A percentile compares a stretch with the other conserved stretches of the same genome.
These are phyloP conservation scores for Xestoiulus laeticollis DNA, from an alignment of 2,888 invertebrate genomes.

Conservation along the genomic window DNA sequence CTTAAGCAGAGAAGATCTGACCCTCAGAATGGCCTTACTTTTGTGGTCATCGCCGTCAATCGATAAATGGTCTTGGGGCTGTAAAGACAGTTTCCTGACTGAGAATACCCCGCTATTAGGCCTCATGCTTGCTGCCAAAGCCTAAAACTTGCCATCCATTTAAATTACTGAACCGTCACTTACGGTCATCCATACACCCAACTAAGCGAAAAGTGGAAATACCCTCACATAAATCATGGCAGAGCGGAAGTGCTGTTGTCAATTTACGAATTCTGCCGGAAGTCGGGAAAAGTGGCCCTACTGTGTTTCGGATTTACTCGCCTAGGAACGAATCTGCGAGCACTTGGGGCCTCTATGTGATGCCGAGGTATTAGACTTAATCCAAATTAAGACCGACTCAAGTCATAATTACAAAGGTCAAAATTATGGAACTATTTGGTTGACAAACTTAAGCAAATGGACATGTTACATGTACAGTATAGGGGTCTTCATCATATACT, in stretches of 20 bases:
- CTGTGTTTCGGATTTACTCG: neutral
- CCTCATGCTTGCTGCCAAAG: neutral
- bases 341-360: neutral
- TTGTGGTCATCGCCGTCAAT: neutral
- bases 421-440: too few species aligned
- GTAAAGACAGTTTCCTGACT: neutral
- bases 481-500: too few species aligned
- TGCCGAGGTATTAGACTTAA: too few species aligned
- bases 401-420: too few species aligned
- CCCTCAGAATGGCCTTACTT: neutral
- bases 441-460: too few species aligned
- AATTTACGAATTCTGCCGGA: neutral
- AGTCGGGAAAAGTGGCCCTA: neutral
- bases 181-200: constrained; percentile 11
- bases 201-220: neutral
- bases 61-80: neutral
- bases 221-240: neutral
- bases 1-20: neutral
- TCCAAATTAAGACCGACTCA: too few species aligned
- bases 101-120: neutral
- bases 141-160: neutral
- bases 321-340: neutral
- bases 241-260: neutral
- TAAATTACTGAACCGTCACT: constrained; percentile 9
- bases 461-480: too few species aligned